Base-by-base conservation (phyloP, 2,113 vertebrate species). In the Hipposideros armiger region DNA sequence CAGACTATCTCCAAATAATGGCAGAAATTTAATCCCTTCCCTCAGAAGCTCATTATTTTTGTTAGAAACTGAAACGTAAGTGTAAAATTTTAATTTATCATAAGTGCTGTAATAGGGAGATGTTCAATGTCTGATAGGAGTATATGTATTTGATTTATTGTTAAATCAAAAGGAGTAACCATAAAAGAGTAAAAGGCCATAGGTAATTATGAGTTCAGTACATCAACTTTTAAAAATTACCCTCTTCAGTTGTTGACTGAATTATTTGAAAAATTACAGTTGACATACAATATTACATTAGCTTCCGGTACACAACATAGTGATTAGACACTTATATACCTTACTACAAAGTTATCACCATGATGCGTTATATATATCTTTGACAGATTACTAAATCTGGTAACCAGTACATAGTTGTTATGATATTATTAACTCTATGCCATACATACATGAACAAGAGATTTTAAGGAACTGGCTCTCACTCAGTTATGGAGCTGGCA, bases 51-150 rank as follows among this genome's bases (percentile, higher is more conserved):
- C 36, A 77, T 83, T 88, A 58, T 64, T 95, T 88, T 28, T n/a
- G 50, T 60, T 84, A 13, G 67, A 81, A 8, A 87, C 50, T 17
- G 22, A 81, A 32, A 19, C 64, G 16, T 66, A 66, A 78, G 82
- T 72, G 16, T 66, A 66, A 78, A 87, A 69, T 93, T 90, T 50
- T 58, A 42, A 78, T 72, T 95, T 87, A 40, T 87, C 32, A 52
- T 60, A 86, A 78, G 10, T 95, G n/a, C 66, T 77, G 7, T 64
- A 66, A 13, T 58, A 83, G 26, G 77, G 17, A 3, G 62, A 52
- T 84, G 32, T 84, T 91, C 66, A 22, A 0, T 36, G 3, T 87
- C 76, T 93, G 16, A 42, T 77, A 17, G 30, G 45, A 64, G 16
- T 66, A 70, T 2, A 24, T 54, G 4, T 74, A 70, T 60, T 81